phyloP scores from a whole-genome alignment of 2,113 vertebrate genomes.

The Actenoides hombroni region DNA sequence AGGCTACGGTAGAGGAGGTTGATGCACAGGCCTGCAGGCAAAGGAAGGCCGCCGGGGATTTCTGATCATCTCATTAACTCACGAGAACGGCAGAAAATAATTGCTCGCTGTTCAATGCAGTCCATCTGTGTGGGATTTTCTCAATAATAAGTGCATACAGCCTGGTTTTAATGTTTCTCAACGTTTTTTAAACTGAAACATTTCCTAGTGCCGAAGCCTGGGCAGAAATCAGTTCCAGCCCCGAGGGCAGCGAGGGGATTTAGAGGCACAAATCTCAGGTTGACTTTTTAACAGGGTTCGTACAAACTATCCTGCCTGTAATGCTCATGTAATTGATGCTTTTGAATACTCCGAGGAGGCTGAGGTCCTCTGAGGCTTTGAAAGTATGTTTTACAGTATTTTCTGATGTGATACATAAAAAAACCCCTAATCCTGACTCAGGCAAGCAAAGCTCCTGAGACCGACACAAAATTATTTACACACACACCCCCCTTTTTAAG shows the following conservation, averaged over 20 bases:
- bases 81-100: slow-evolving; percentile 50
- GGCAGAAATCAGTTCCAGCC: slow-evolving; percentile 66
- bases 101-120: slow-evolving; percentile 51
- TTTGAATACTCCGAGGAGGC: slow-evolving; percentile 40
- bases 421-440: slow-evolving; percentile 18
- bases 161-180: slow-evolving; percentile 65
- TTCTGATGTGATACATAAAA: slow-evolving; percentile 46
- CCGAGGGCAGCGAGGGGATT: slow-evolving; percentile 31
- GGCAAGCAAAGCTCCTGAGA: slow-evolving; percentile 35
- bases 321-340: slow-evolving; percentile 49
- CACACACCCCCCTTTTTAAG: slow-evolving; percentile 15
- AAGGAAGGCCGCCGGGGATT: background rate
- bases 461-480: slow-evolving; percentile 39
- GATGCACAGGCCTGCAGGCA: slow-evolving; percentile 30
- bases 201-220: slow-evolving; percentile 7
- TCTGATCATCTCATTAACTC: slow-evolving; percentile 65
- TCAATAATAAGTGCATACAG: slow-evolving; percentile 56
- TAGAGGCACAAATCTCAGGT: slow-evolving; percentile 41
- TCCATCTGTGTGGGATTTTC: slow-evolving; percentile 71
- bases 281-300: slow-evolving; percentile 59
- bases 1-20: background rate
- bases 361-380: slow-evolving; percentile 29
- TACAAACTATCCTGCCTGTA: slow-evolving; percentile 44
- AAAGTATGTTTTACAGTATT: slow-evolving; percentile 58
- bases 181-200: slow-evolving; percentile 52